Percentiles rank a stretch among this genome's conserved stretches.
phyloP scores from a whole-genome alignment of 2,113 vertebrate species.

The Prionailurus bengalensis region DNA sequence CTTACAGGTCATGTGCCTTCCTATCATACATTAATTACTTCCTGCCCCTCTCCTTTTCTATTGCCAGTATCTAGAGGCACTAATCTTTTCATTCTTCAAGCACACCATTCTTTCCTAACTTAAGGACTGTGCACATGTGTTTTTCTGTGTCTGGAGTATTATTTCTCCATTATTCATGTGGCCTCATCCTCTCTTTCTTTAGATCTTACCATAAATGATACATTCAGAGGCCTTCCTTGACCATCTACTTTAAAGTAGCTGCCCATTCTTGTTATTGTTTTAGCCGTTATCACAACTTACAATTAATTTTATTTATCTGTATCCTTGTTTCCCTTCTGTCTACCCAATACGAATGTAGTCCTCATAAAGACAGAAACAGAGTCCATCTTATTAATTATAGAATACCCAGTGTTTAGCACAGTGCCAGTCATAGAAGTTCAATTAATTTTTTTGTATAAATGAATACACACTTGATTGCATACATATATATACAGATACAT shows the following conservation, averaged over 20 bases:
- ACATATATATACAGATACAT: background rate
- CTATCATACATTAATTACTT: background rate
- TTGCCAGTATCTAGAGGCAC: background rate
- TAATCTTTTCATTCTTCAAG: background rate
- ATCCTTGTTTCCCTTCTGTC: background rate
- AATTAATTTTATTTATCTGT: background rate
- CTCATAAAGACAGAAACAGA: conserved; percentile 10
- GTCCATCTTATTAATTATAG: background rate
- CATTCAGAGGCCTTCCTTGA: background rate
- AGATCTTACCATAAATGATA: background rate
- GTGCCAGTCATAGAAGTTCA: background rate
- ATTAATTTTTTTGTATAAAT: background rate
- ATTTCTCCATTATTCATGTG: background rate
- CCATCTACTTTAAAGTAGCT: background rate
- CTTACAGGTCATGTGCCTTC: background rate
- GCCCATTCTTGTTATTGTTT: background rate
- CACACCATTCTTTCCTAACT: background rate
- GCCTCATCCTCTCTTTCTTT: background rate
- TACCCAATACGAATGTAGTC: background rate
- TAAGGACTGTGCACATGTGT: background rate
- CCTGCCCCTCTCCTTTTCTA: background rate
- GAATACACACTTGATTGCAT: background rate
- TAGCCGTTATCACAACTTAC: background rate
- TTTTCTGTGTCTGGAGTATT: background rate
- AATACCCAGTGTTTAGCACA: background rate